Conservation (phyloP, 2,113 vertebrate genomes). For the Notarius quadriscutis region DNA sequence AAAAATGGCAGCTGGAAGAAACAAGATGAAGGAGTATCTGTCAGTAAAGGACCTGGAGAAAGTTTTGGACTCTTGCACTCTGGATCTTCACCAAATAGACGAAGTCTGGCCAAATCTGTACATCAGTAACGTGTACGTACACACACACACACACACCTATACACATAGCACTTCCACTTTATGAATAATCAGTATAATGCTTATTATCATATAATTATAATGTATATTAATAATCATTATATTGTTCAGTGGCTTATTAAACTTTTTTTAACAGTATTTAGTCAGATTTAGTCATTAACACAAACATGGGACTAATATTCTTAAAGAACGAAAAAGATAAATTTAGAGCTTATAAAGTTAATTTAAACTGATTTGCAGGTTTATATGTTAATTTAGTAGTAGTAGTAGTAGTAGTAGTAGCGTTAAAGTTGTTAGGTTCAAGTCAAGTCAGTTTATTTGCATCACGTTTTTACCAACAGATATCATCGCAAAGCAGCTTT, state of each 20-base stretch:
- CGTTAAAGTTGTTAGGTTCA: no score
- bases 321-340: not conserved
- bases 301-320: not conserved
- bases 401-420: not conserved
- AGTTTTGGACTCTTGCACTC: conserved; percentile 77
- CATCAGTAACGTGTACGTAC: conserved; percentile 78
- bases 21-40: conserved; percentile 67
- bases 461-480: no score
- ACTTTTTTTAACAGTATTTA: not conserved
- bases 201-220: not conserved
- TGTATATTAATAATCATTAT: not conserved
- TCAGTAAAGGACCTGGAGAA: conserved; percentile 76
- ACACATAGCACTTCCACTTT: not conserved
- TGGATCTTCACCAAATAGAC: conserved; percentile 72
- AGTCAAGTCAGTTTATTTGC: no score
- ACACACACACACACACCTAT: not conserved
- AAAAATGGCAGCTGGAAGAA: conserved; percentile 64
- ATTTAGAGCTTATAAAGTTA: not conserved
- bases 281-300: not conserved
- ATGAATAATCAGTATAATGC: not conserved
- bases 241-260: not conserved
- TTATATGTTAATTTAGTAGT: not conserved
- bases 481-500: no score
- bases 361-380: not conserved
- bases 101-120: conserved; percentile 79